Evolutionary conservation across 2,888 invertebrate genomes (phyloP).

Genomic region (Ichneumoninae sp.): DNA sequence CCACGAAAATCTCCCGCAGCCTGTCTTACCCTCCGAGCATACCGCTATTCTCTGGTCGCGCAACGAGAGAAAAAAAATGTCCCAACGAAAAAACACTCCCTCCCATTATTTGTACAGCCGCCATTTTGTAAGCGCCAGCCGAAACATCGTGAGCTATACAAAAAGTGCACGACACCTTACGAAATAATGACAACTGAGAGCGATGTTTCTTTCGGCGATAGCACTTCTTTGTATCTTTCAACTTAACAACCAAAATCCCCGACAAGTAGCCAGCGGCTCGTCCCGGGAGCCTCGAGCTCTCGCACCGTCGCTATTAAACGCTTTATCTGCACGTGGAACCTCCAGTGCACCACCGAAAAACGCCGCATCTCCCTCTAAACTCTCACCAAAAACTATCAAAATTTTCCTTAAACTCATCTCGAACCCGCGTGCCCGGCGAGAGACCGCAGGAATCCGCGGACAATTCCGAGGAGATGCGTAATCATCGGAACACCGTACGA

Average conservation of each 20-base stretch:
- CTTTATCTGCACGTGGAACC: neutral
- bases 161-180: neutral
- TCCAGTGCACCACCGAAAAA: neutral
- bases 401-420: neutral
- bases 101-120: slow-evolving; percentile 9
- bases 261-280: neutral
- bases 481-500: slow-evolving; percentile 5
- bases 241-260: neutral
- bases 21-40: neutral
- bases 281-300: neutral
- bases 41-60: neutral
- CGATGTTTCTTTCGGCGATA: neutral
- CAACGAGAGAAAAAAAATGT: neutral
- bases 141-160: neutral
- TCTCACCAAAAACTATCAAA: neutral
- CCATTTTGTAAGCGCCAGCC: slow-evolving; percentile 4
- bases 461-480: slow-evolving; percentile 8
- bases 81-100: neutral
- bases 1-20: neutral
- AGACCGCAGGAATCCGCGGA: neutral
- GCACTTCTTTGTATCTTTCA: neutral
- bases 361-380: neutral
- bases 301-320: neutral
- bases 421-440: neutral
- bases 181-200: neutral